Evolutionary conservation across 2,797 vertebrate genomes (phyloP), one percentile per base, ranked within the genome.

Genomic region (Bufotes viridis): DNA sequence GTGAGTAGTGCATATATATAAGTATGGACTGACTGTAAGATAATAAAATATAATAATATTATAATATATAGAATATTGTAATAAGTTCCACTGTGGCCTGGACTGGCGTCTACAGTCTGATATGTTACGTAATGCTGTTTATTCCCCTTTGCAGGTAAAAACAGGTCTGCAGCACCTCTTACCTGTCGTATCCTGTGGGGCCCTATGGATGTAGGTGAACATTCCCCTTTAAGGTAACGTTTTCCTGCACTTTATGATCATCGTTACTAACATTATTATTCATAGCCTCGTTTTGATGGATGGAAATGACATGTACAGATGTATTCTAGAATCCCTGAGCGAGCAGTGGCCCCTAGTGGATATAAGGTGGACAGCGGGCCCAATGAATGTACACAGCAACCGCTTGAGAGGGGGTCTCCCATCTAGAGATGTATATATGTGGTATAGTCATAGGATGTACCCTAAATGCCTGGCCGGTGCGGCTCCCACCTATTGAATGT

Each of bases 331-430:
- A 55, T 69, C n/a, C 14, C 10, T 87, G 55, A 80, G 53, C 24
- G 5, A 51, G n/a, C 49, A 51, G 65, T 42, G 85, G n/a, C 85
- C 65, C 65, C 85, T 87, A 74, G 67, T 81, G 85, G 78, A 26
- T 13, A 63, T 7, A 8, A 70, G 0, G 9, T 61, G 29, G 7
- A 63, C 69, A 81, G 53, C 67, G 22, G 12, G 13, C 18, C 55
- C 15, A 42, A 10, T 22, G 17, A 7, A n/a, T 75, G 42, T 18
- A n/a, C 72, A 51, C 34, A 1, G 34, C 72, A 51, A 7, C 9
- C 8, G 12, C 51, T 67, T 12, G 11, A 14, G 65, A 42, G 34
- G 34, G 34, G 34, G 34, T 42, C 42, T 42, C 42, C 42, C 42
- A 42, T 42, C 42, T 42, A 42, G 42, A 42, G 42, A 42, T 5